Evolutionary conservation across 2,888 invertebrate genomes (phyloP).

Genomic region (Zygogramma bicolorata): DNA sequence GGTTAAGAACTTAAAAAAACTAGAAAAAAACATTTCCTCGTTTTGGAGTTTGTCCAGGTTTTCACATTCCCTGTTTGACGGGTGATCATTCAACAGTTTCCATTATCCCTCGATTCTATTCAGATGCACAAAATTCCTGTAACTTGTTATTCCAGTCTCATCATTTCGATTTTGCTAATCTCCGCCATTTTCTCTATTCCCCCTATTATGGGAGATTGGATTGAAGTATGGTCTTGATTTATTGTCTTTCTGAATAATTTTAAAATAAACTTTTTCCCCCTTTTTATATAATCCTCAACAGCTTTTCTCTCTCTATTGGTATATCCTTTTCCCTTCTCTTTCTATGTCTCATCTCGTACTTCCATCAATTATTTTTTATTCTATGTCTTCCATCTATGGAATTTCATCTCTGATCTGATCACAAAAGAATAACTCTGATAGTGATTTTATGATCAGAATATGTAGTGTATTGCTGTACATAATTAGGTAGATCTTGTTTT

Average conservation of each 20-base stretch:
- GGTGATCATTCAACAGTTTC: neutral
- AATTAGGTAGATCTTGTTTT: conserved; percentile 44
- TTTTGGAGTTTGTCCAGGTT: no score
- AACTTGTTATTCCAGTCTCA: neutral
- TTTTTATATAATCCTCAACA: conserved; percentile 14
- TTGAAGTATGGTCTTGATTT: conserved; percentile 27
- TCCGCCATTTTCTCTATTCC: conserved; percentile 13
- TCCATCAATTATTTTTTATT: conserved; percentile 1
- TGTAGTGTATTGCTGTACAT: conserved; percentile 51
- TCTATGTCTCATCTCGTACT: conserved; percentile 22
- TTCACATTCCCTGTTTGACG: no score
- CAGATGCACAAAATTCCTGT: neutral
- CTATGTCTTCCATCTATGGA: conserved; percentile 10
- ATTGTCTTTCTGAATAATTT: conserved; percentile 27
- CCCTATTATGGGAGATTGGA: conserved; percentile 21
- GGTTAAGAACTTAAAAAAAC: no score
- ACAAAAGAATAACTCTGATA: conserved; percentile 34
- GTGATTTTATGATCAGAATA: conserved; percentile 33
- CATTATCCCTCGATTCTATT: neutral
- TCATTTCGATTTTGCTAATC: neutral
- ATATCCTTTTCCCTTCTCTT: conserved; percentile 31
- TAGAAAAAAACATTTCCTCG: no score
- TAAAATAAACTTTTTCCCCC: conserved; percentile 38
- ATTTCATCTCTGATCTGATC: conserved; percentile 35
- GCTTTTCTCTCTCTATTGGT: conserved; percentile 28